Evolutionary conservation across 2,888 invertebrate species (phyloP), one percentile per base, ranked within the genome.

Genomic region (Mesoligia furuncula): DNA sequence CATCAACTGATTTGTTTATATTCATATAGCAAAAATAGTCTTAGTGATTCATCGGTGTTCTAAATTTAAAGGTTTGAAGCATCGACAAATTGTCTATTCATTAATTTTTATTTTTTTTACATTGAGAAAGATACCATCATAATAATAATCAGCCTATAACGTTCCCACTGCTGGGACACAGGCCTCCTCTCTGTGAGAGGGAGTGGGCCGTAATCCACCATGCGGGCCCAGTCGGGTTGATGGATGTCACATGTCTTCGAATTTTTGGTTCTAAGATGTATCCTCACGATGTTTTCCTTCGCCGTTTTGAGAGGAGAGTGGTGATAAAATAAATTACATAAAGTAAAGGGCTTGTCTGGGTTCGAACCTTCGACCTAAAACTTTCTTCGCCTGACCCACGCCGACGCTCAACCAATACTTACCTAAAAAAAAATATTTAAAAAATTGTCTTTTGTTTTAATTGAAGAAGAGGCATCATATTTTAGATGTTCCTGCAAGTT

Each of bases 1-100:
- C 59, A 86, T 27, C 80, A 62, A 67, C 69, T 64, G 39, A 74
- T 87, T 79, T 84, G 74, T 84, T 87, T 79, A 66, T 84, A 84
- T 71, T 64, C 36, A 57, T 65, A 54, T 64, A 82, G n/a, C 54
- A n/a, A 69, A 81, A 85, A 73, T 86, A 84, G 66, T 70, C 54
- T 57, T 36, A 27, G 24, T 87, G 87, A 84, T 67, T 84, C 87
- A 84, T 85, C 20, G 31, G 27, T 70, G 66, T 86, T 84, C 75
- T 84, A 84, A 73, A 75, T 75, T 86, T 79, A 84, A 54, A 59
- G 36, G 2, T 69, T 65, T 31, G 11, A 42, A 65, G 67, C 45
- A 84, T 51, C 13, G 61, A 70, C 45, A 66, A 59, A 31, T 64
- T 61, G 24, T 24, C 59, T 57, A 59, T 36, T 48, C 20, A 69